Conservation (phyloP, 2,797 vertebrate genomes). For the Notoglanidium macrostoma region DNA sequence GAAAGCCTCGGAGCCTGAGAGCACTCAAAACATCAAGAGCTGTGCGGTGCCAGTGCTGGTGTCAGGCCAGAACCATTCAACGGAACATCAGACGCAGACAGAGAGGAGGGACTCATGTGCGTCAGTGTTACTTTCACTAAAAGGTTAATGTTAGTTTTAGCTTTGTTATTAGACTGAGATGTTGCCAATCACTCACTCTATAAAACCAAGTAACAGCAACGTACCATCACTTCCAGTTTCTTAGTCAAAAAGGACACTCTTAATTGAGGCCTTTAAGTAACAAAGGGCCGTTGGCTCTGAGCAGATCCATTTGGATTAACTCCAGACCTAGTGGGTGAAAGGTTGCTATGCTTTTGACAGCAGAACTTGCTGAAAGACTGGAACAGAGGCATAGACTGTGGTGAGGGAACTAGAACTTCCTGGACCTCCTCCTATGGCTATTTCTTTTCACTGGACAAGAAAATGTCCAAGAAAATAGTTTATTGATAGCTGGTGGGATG, state of each 20-base stretch:
- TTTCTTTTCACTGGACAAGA: conserved; percentile 46
- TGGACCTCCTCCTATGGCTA: conserved; percentile 36
- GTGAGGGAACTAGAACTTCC: conserved; percentile 36
- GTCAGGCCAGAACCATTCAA: conserved; percentile 20
- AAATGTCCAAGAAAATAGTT: conserved; percentile 30
- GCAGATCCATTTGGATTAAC: conserved; percentile 53
- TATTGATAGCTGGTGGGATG: conserved; percentile 53
- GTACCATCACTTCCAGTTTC: conserved; percentile 31
- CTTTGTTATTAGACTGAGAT: conserved; percentile 35
- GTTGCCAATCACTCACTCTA: conserved; percentile 28
- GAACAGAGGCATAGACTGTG: conserved; percentile 44
- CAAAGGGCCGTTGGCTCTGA: conserved; percentile 22
- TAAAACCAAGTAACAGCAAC: conserved; percentile 29
- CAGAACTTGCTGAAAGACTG: conserved; percentile 34
- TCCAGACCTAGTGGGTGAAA: conserved; percentile 61
- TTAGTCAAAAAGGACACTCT: conserved; percentile 39
- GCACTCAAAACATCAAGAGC: conserved; percentile 64
- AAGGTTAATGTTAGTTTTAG: conserved; percentile 49
- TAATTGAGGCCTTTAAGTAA: conserved; percentile 39
- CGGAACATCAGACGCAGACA: neutral
- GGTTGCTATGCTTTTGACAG: conserved; percentile 44
- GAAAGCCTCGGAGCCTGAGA: conserved; percentile 61
- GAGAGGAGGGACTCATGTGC: neutral
- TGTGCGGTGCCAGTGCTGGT: conserved; percentile 75
- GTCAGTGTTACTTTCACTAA: conserved; percentile 13